phyloP scores from a whole-genome alignment of 2,888 invertebrate species.

The Chloroclystis v-ata region DNA sequence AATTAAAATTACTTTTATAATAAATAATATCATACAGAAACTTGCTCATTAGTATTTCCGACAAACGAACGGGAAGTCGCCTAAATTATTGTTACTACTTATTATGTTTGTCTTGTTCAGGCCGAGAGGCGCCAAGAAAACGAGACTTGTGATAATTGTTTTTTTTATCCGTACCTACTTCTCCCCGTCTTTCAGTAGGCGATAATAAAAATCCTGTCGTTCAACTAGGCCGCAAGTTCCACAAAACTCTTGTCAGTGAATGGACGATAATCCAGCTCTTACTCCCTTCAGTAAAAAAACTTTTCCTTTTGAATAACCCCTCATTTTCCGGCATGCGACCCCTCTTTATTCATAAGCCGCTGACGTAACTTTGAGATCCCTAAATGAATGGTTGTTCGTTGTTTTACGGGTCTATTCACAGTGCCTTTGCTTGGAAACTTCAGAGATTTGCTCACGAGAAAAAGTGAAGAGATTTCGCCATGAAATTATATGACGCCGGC shows the following conservation, averaged over 20 bases:
- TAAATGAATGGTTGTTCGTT: constrained; percentile 77
- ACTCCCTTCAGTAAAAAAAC: constrained; percentile 65
- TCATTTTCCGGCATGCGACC: constrained; percentile 60
- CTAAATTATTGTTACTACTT: constrained; percentile 33
- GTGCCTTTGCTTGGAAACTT: constrained; percentile 69
- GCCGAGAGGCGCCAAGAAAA: constrained; percentile 29
- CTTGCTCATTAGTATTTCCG: constrained; percentile 28
- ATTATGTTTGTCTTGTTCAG: constrained; percentile 38
- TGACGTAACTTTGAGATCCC: constrained; percentile 72
- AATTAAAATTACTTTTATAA: constrained; percentile 6
- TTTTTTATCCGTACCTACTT: constrained; percentile 43
- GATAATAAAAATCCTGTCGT: constrained; percentile 61
- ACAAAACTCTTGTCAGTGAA: constrained; percentile 69
- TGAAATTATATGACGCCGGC: constrained; percentile 49
- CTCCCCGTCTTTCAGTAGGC: constrained; percentile 41
- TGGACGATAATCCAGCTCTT: constrained; percentile 68
- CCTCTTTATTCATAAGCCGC: constrained; percentile 75
- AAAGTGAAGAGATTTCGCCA: constrained; percentile 48
- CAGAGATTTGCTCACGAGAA: constrained; percentile 60
- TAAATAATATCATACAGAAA: constrained; percentile 7
- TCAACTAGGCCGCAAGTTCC: constrained; percentile 52
- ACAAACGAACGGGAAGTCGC: constrained; percentile 32
- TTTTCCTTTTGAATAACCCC: constrained; percentile 69
- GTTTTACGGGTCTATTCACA: constrained; percentile 76
- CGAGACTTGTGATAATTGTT: constrained; percentile 45